A percentile compares a stretch with the other conserved stretches of the same genome.
phyloP scores from a whole-genome alignment of 1,140 invertebrate species.

The Triops cancriformis region DNA sequence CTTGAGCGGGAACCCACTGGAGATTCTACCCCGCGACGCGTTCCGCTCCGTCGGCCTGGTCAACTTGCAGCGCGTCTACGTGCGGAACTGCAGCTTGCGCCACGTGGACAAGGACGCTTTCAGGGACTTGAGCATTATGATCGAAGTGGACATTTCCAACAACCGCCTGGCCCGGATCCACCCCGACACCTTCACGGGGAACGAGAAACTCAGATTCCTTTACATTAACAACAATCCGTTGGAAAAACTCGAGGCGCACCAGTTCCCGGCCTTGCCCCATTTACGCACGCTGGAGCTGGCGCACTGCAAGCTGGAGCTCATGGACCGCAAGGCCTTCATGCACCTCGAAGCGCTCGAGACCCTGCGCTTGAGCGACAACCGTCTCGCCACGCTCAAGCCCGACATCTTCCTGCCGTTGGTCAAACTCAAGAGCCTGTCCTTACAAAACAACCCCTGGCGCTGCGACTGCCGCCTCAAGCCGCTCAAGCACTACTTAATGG shows the following conservation, averaged over 20 bases:
- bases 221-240: constrained; percentile 62
- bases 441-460: constrained; percentile 80
- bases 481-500: constrained; percentile 69
- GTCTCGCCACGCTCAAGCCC: constrained; percentile 54
- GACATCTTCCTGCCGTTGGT: constrained; percentile 55
- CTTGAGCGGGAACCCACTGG: constrained; percentile 66
- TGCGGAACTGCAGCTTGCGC: constrained; percentile 61
- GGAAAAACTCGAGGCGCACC: constrained; percentile 48
- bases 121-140: constrained; percentile 70
- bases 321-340: constrained; percentile 61
- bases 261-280: constrained; percentile 62
- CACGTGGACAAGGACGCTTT: constrained; percentile 73
- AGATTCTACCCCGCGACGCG: constrained; percentile 62
- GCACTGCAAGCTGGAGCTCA: constrained; percentile 58
- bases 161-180: constrained; percentile 59
- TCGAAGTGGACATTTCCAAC: constrained; percentile 73
- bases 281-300: constrained; percentile 63
- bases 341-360: constrained; percentile 57
- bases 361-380: constrained; percentile 58
- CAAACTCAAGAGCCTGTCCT: constrained; percentile 61
- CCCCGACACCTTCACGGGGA: constrained; percentile 62
- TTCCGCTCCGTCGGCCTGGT: constrained; percentile 68
- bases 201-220: constrained; percentile 58
- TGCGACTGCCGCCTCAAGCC: constrained; percentile 76
- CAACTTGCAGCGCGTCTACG: constrained; percentile 72